These are phyloP conservation scores for Caenorhabditis sp. DNA, from an alignment of 2,888 invertebrate genomes.

Conservation along the genomic window DNA sequence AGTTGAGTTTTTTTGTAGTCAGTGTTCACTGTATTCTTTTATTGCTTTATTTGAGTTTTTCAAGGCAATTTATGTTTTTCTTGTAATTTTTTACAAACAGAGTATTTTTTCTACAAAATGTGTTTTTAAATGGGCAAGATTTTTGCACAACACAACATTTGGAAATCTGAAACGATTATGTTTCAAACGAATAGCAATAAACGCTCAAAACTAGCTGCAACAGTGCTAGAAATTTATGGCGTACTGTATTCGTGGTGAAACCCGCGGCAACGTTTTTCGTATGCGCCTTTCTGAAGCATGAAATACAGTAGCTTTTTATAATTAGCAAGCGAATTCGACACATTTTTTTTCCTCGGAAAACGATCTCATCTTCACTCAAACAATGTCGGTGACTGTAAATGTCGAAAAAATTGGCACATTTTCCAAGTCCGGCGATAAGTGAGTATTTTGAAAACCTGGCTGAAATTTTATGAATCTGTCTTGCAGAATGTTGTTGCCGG, in stretches of 20 bases:
- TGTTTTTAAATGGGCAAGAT: too few species aligned
- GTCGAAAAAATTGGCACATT: constrained; percentile 11
- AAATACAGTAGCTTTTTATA: too few species aligned
- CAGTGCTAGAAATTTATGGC: too few species aligned
- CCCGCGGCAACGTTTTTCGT: too few species aligned
- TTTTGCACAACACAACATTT: too few species aligned
- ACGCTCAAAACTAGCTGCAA: too few species aligned
- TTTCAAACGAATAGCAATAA: too few species aligned
- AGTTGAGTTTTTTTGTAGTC: not conserved
- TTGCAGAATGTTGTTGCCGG: not conserved
- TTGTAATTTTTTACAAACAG: constrained; percentile 6
- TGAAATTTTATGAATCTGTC: not conserved
- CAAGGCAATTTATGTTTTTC: constrained; percentile 56
- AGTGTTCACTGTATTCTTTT: not conserved
- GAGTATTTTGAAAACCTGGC: too few species aligned
- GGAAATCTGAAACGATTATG: too few species aligned
- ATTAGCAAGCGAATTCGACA: not conserved
- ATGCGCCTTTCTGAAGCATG: too few species aligned
- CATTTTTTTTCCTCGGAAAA: not conserved
- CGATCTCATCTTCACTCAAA: not conserved
- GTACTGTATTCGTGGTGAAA: too few species aligned
- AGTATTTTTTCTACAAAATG: not conserved
- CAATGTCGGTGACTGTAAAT: constrained; percentile 2
- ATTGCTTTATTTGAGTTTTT: not conserved
- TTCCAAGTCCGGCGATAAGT: not conserved